Conservation (phyloP, 2,113 vertebrate species). For the Aplodontia rufa region DNA sequence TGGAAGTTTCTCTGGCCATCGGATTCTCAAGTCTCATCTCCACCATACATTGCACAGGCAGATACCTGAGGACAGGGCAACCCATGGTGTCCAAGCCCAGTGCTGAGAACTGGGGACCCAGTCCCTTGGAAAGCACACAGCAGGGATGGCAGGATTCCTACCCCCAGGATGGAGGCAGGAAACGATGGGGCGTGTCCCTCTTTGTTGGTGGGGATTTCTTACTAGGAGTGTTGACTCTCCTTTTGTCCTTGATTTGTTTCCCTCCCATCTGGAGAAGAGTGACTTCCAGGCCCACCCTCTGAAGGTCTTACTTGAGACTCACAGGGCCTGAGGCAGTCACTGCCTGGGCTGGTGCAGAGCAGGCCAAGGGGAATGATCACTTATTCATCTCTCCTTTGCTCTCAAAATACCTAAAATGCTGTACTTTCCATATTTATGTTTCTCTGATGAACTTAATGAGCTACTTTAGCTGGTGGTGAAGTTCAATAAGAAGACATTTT, state of each 20-base stretch:
- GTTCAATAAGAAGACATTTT: not conserved
- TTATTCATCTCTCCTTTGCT: not conserved
- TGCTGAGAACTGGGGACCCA: too few relatives aligned
- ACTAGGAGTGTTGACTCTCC: not conserved
- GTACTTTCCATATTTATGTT: not conserved
- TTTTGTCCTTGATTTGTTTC: not conserved
- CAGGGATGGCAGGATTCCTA: too few relatives aligned
- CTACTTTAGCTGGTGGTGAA: not conserved
- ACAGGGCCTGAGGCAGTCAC: not conserved
- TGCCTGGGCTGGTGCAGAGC: too few relatives aligned
- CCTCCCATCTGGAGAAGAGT: too few relatives aligned
- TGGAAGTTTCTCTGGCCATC: not conserved
- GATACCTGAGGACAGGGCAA: too few relatives aligned
- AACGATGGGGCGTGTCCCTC: too few relatives aligned
- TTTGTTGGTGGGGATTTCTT: not conserved
- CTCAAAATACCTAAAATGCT: not conserved
- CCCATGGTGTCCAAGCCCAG: too few relatives aligned
- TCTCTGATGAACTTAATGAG: not conserved
- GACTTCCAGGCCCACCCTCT: not conserved
- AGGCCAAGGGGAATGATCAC: fast-evolving
- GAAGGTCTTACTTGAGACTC: not conserved
- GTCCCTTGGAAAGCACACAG: too few relatives aligned
- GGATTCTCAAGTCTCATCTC: too few relatives aligned
- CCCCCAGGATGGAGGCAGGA: not conserved
- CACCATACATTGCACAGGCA: too few relatives aligned